These are phyloP conservation scores for Bibio marci DNA, from an alignment of 2,888 invertebrate genomes.

Conservation along the genomic window DNA sequence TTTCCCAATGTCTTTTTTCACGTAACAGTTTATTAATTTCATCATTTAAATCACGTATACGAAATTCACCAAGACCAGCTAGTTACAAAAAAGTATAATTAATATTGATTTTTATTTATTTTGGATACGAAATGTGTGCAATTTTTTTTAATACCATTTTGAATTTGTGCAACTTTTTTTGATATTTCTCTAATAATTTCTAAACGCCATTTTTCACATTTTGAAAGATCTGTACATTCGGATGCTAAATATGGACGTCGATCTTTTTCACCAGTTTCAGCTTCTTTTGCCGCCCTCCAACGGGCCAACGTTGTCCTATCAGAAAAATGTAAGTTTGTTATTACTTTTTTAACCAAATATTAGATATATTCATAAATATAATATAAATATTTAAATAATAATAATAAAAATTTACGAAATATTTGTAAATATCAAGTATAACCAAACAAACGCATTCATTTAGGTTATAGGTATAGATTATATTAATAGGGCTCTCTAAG, in stretches of 20 bases:
- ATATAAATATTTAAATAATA: not conserved
- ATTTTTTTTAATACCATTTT: conserved; percentile 51
- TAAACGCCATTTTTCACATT: conserved; percentile 91
- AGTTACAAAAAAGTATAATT: not conserved
- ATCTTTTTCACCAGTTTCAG: conserved; percentile 74
- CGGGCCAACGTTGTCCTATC: conserved; percentile 84
- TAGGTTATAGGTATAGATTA: not conserved
- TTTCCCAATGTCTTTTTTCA: conserved; percentile 97
- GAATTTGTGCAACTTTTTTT: conserved; percentile 97
- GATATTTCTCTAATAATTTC: conserved; percentile 96
- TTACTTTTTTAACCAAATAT: not conserved
- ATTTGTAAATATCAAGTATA: conserved; percentile 1
- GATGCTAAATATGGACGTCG: conserved; percentile 87
- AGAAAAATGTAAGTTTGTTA: not conserved
- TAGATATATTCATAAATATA: not conserved
- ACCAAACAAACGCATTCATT: not conserved
- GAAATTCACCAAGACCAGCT: conserved; percentile 97
- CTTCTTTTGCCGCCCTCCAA: conserved; percentile 93
- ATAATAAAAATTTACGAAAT: conserved; percentile 5
- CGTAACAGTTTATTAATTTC: conserved; percentile 95
- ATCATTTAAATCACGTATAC: conserved; percentile 94
- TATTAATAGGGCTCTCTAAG: no score
- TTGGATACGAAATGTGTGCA: not conserved
- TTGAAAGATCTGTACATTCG: conserved; percentile 79
- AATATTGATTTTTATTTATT: not conserved